These are phyloP conservation scores for Lutraria rhynchaena DNA, from an alignment of 1,140 invertebrate genomes.

Conservation along the genomic window DNA sequence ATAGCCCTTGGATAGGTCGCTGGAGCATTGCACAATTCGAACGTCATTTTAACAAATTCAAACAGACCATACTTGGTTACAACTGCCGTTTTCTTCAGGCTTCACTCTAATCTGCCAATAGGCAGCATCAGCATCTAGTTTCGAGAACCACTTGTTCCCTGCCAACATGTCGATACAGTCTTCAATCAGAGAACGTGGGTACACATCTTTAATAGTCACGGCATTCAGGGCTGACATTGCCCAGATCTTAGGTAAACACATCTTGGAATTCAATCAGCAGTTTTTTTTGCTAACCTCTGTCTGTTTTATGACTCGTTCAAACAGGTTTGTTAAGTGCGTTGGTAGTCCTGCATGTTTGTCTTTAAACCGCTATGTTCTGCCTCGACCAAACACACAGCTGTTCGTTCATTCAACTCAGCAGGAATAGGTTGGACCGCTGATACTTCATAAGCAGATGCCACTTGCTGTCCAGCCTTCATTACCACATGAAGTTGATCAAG, in stretches of 20 bases:
- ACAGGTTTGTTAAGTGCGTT: background rate
- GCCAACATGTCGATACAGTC: slow-evolving; percentile 66
- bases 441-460: slow-evolving; percentile 3
- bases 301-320: background rate
- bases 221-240: slow-evolving; percentile 79
- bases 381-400: too few species aligned
- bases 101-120: slow-evolving; percentile 21
- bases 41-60: slow-evolving; percentile 1
- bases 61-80: slow-evolving; percentile 36
- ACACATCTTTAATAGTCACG: slow-evolving; percentile 81
- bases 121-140: slow-evolving; percentile 36
- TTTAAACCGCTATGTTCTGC: too few species aligned
- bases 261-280: slow-evolving; percentile 46
- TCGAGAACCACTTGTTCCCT: slow-evolving; percentile 29
- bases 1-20: slow-evolving; percentile 1
- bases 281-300: background rate
- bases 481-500: background rate
- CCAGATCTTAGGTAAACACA: slow-evolving; percentile 62
- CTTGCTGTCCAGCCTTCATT: background rate
- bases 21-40: slow-evolving; percentile 8
- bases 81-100: slow-evolving; percentile 14
- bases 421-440: background rate
- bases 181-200: slow-evolving; percentile 83
- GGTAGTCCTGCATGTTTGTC: too few species aligned
- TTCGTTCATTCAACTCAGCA: too few species aligned